Conservation (phyloP, 2,797 vertebrate species). For the Sebastes jordani region DNA sequence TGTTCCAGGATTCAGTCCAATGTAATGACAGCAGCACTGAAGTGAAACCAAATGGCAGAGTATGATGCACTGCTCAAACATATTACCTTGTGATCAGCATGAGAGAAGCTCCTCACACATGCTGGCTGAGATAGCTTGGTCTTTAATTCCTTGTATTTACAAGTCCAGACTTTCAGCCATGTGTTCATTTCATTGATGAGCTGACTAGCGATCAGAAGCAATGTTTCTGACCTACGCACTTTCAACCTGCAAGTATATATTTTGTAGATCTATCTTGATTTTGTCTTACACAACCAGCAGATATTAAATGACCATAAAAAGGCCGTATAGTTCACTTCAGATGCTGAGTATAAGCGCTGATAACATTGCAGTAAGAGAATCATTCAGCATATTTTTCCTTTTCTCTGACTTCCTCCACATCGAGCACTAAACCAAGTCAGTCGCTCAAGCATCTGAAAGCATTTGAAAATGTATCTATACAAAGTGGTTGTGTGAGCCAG, state of each 20-base stretch:
- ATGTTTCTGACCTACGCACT: background rate
- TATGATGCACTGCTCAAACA: constrained; percentile 26
- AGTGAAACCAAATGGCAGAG: constrained; percentile 53
- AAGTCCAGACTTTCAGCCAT: constrained; percentile 16
- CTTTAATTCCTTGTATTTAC: constrained; percentile 25
- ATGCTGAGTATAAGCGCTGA: background rate
- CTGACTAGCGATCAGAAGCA: background rate
- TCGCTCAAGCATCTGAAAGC: background rate
- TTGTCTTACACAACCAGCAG: background rate
- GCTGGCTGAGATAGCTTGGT: background rate
- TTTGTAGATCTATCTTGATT: background rate
- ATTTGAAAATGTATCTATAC: background rate
- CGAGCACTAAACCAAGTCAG: background rate
- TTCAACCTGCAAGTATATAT: background rate
- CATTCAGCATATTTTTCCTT: background rate
- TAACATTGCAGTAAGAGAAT: background rate
- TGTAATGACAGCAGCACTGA: constrained; percentile 49
- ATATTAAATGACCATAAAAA: background rate
- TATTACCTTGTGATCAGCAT: constrained; percentile 45
- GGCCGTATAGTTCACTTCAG: background rate
- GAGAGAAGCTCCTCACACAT: constrained; percentile 6
- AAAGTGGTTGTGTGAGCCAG: background rate
- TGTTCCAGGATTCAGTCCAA: constrained; percentile 59
- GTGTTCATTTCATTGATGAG: constrained; percentile 19
- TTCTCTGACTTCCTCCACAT: background rate